phyloP scores from a whole-genome alignment of 2,888 invertebrate species.

The Brenthis daphne region DNA sequence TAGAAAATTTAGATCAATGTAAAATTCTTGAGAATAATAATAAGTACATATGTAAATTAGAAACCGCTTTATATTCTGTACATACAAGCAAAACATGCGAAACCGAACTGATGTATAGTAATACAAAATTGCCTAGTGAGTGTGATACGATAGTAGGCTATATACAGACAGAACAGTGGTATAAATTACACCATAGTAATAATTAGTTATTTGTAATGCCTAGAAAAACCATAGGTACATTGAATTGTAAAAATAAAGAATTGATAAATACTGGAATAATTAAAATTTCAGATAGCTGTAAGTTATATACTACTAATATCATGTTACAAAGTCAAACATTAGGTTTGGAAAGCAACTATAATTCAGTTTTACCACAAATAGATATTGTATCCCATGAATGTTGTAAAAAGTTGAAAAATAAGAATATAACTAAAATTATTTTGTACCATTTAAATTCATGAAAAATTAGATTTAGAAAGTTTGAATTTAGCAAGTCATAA shows the following conservation, averaged over 20 bases:
- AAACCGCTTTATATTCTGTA: background rate
- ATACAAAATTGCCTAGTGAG: conserved; percentile 31
- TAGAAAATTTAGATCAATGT: conserved; percentile 35
- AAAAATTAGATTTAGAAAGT: conserved; percentile 17
- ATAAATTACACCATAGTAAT: conserved; percentile 25
- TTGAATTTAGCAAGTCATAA: conserved; percentile 33
- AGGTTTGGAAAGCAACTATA: conserved; percentile 23
- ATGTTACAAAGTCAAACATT: conserved; percentile 23
- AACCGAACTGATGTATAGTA: conserved; percentile 38
- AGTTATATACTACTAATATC: conserved; percentile 31
- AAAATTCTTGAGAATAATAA: conserved; percentile 22
- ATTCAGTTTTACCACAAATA: conserved; percentile 21
- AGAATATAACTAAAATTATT: conserved; percentile 34
- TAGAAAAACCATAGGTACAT: conserved; percentile 26
- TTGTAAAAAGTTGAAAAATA: conserved; percentile 18
- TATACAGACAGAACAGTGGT: conserved; percentile 35
- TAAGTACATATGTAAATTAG: background rate
- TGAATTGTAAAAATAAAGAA: conserved; percentile 34
- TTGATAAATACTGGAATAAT: conserved; percentile 28
- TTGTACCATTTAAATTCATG: conserved; percentile 35
- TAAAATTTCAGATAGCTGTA: conserved; percentile 30
- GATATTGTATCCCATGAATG: conserved; percentile 33
- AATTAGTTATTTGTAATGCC: conserved; percentile 25
- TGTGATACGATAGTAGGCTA: conserved; percentile 37
- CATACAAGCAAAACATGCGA: conserved; percentile 32